Evolutionary conservation across 2,797 vertebrate species (phyloP), one percentile per base, ranked within the genome.

Genomic region (Poecile montanus): DNA sequence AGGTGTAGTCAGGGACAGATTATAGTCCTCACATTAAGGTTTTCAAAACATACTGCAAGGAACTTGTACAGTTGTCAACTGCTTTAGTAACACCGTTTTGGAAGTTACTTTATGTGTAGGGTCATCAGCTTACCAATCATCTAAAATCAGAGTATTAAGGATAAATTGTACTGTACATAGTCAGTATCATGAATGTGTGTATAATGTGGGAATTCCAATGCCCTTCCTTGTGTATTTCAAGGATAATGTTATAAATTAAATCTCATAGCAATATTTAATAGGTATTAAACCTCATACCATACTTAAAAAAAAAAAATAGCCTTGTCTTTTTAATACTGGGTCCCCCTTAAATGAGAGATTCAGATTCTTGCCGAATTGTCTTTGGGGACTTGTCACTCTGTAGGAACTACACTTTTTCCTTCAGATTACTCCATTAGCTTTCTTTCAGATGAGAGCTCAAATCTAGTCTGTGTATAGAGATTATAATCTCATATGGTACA

Each of bases 11-110:
- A 56, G 42, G 16, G 22, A 42, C 8, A 65, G 45, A 54, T 53
- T 23, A 13, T 44, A 65, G 54, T 13, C 20, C 14, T 70, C 45
- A 22, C 11, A 3, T 38, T 45, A 74, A 29, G 38, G 51, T 83
- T 85, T 93, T 76, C 21, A 38, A 51, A 85, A 11, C 5, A 6
- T 42, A 25, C 38, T 76, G 9, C 32, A 68, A 23, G 34, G 29
- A 63, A 54, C 2, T 63, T 75, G 5, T 36, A 27, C 0, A 0
- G 16, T 81, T 87, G 44, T 16, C 0, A 4, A 3, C 30, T 75
- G 75, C 18, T 57, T 86, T 40, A 26, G 6, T 81, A 76, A 73
- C 2, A 3, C 8, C 67, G 2, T 8, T 91, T 61, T 53, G 16
- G 26, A 32, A 58, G 18, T 53, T 76, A 19, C 23, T 68, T 78